Evolutionary conservation across 2,888 invertebrate species (phyloP), one percentile per base, ranked within the genome.

Genomic region (Tinea pellionella): DNA sequence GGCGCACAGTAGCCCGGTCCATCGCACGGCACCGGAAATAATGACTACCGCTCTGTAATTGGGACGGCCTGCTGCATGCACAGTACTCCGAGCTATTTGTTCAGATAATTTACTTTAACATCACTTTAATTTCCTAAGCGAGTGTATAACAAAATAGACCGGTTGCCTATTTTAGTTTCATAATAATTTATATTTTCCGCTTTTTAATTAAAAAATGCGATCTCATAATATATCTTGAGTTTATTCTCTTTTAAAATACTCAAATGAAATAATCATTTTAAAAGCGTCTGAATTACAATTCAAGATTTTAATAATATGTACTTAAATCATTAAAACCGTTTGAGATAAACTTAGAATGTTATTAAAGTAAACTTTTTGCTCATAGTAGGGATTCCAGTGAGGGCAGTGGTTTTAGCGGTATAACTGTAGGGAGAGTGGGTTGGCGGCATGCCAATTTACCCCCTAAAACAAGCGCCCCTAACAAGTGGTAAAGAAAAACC

Each of bases 21-120:
- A 77, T 75, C 74, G 74, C 74, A 70, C 72, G 70, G 74, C 77
- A 71, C 72, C 80, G 83, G 83, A 83, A 82, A 83, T 84, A 82
- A 82, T 82, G 80, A 81, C 80, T 79, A 72, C 81, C 82, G 80
- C 74, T 80, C 80, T 70, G 77, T 84, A 85, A 84, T 83, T 84
- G 84, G 82, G 78, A 78, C 73, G 75, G 75, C 69, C 68, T 67
- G 70, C 69, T 71, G 74, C 73, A 73, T 73, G 72, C 69, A 65
- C 66, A 2, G 59, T 32, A 41, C 47, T 18, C 30, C 42, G n/a
- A 13, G 13, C n/a, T 47, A 47, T 47, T 37, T 47, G 30, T 29
- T 32, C 43, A 18, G n/a, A 24, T 59, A 59, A 15, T 43, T 59
- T 59, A 41, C 37, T 42, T 59, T 18, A 41, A n/a, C 11, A 47